Evolutionary conservation across 2,888 invertebrate species (phyloP).

Genomic region (Heliconius sara): DNA sequence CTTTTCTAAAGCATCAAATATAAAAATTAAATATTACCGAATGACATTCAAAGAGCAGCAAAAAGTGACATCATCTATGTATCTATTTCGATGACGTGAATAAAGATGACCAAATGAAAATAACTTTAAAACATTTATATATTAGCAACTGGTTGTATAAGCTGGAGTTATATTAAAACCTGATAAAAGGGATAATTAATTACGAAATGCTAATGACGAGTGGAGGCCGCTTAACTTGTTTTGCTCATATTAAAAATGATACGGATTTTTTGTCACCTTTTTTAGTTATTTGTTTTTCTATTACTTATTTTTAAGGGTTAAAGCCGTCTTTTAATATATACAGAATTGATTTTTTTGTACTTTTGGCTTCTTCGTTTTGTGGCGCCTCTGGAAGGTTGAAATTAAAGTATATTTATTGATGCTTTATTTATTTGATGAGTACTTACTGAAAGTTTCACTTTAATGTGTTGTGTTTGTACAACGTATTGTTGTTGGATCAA

Average conservation of each 20-base stretch:
- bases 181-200: constrained; percentile 42
- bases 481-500: too few relatives aligned
- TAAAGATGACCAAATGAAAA: not conserved
- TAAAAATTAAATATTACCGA: too few relatives aligned
- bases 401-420: not conserved
- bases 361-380: not conserved
- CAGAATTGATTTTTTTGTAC: not conserved
- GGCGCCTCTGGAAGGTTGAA: not conserved
- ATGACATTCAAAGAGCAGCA: too few relatives aligned
- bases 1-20: too few relatives aligned
- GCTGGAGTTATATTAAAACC: not conserved
- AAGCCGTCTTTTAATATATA: not conserved
- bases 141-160: constrained; percentile 20
- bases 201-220: constrained; percentile 43
- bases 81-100: not conserved
- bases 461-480: too few relatives aligned
- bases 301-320: not conserved
- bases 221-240: constrained; percentile 42
- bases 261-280: constrained; percentile 24
- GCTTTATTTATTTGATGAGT: too few relatives aligned
- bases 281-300: not conserved
- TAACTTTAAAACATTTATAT: not conserved
- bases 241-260: constrained; percentile 35
- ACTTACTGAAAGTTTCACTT: too few relatives aligned
- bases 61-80: too few relatives aligned